Base-by-base conservation (phyloP, 2,797 vertebrate genomes). In the Leptatherina wallacei region DNA sequence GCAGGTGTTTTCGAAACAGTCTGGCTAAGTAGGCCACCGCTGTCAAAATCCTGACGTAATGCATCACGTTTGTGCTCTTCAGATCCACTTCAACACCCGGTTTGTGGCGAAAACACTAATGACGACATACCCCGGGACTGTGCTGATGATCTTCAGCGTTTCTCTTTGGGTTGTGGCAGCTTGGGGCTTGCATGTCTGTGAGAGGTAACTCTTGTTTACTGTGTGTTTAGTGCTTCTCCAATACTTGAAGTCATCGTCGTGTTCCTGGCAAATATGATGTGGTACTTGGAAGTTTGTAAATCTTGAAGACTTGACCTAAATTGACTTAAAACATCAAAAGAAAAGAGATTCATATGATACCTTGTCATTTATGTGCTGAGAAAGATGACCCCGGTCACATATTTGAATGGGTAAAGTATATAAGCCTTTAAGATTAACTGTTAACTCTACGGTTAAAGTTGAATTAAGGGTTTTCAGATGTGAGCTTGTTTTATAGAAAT, bases 41-140 rank as follows among this genome's bases (percentile, higher is more conserved):
- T 61, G 59, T 77, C 61, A 63, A 78, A 78, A 76, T 20, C 10
- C 13, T 87, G 79, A 81, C 4, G 44, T 77, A 64, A 80, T 57
- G 20, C 38, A 14, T 74, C 49, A 35, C 3, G 0, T 79, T 63
- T 86, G 38, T 84, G 47, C 61, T 85, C 47, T 80, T 35, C 71
- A 94, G 93, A 94, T 94, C 22, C 91, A 97, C 89, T 98, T 98
- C 92, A 98, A 98, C 93, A 97, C 96, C 0, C 95, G 96, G 18
- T 97, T 98, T 0, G 97, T 98, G 84, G 97, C 97, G 91, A 98
- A 98, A 92, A 98, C 97, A 0, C 91, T 98, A 58, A 98, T 98
- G 97, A 97, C 96, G 77, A 98, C 96, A 90, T 97, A 97, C 88
- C 97, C 97, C 0, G 97, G 97, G 42, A 98, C 97, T 0, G 96